Conservation (phyloP, 2,797 vertebrate species). For the Acipenser oxyrinchus region DNA sequence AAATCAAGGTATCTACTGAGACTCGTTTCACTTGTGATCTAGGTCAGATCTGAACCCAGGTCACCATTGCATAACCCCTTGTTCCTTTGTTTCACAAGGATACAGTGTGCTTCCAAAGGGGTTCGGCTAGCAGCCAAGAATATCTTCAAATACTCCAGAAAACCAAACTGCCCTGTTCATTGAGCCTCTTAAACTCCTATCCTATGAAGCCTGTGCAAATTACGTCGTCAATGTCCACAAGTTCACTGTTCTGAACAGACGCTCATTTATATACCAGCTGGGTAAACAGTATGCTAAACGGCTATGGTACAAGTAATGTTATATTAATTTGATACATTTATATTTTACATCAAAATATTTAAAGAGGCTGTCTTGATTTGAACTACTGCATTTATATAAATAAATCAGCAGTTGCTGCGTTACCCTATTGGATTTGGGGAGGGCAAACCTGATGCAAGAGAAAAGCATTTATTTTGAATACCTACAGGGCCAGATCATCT, state of each 20-base stretch:
- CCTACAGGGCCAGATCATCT: too few species aligned
- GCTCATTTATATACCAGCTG: conserved; percentile 5
- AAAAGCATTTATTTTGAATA: too few species aligned
- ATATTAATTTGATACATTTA: conserved; percentile 1
- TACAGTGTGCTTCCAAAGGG: background rate
- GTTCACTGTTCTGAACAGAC: conserved; percentile 1
- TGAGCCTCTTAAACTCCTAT: background rate
- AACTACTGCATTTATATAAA: conserved; percentile 8
- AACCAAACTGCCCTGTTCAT: background rate
- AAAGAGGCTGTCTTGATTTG: conserved; percentile 7
- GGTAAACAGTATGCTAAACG: conserved; percentile 4
- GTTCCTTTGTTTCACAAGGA: background rate
- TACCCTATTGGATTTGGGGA: background rate
- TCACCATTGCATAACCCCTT: background rate
- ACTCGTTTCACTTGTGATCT: background rate
- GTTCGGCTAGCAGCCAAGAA: background rate
- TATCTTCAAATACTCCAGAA: conserved; percentile 5
- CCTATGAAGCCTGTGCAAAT: background rate
- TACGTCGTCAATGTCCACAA: background rate
- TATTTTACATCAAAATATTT: conserved; percentile 15
- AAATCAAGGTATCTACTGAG: too few species aligned
- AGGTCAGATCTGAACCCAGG: background rate
- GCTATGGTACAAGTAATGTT: background rate
- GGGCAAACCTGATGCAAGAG: too few species aligned
- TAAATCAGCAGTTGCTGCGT: conserved; percentile 6